phyloP scores from a whole-genome alignment of 2,888 invertebrate species.

The Philonicus albiceps region DNA sequence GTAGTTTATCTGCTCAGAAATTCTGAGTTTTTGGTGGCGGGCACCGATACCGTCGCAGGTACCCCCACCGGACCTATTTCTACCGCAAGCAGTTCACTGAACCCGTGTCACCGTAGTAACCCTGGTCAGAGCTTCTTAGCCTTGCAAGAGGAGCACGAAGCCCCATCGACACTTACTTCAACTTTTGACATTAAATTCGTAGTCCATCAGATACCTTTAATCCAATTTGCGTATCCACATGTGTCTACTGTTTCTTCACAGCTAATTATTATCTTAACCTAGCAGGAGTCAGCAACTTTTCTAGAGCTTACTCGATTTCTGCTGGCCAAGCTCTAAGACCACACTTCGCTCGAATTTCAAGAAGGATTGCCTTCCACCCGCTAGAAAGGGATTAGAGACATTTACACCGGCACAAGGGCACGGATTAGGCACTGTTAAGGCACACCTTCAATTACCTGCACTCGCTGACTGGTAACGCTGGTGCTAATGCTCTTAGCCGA shows the following conservation, averaged over 20 bases:
- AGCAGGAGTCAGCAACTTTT: constrained; percentile 27
- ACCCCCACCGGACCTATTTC: background rate
- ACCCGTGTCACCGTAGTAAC: constrained; percentile 13
- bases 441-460: background rate
- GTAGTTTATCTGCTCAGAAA: constrained; percentile 27
- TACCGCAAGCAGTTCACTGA: constrained; percentile 3
- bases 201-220: constrained; percentile 22
- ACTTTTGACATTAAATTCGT: constrained; percentile 39
- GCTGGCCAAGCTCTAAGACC: background rate
- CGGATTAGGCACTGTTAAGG: background rate
- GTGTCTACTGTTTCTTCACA: background rate
- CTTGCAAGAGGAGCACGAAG: constrained; percentile 29
- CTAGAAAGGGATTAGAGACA: background rate
- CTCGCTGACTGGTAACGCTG: background rate
- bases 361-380: background rate
- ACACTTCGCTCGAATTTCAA: background rate
- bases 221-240: constrained; percentile 7
- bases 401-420: background rate
- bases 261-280: constrained; percentile 38
- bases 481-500: background rate
- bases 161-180: constrained; percentile 8
- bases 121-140: constrained; percentile 2
- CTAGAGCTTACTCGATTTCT: constrained; percentile 1
- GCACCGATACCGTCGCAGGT: background rate
- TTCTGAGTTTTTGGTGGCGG: background rate